Evolutionary conservation across 2,113 vertebrate species (phyloP).

Genomic region (Irena cyanogastra): DNA sequence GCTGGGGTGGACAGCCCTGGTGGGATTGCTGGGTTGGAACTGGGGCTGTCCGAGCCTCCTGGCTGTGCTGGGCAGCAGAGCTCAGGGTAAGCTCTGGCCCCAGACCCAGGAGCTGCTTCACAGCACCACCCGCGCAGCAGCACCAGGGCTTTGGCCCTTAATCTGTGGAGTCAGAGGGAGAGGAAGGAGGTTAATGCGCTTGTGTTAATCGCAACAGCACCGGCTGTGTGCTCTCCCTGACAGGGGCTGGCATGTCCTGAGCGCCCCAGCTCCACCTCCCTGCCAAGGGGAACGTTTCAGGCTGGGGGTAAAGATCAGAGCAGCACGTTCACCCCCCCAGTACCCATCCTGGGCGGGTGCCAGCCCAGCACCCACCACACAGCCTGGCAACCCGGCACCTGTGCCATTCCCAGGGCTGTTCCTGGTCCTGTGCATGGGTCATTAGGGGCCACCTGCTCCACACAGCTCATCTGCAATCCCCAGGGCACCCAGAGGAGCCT

Average conservation of each 20-base stretch:
- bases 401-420: neutral
- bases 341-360: accelerated
- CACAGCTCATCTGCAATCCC: neutral
- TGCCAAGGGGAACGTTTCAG: neutral
- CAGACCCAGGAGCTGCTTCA: neutral
- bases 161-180: neutral
- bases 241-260: neutral
- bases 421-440: neutral
- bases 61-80: neutral
- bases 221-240: neutral
- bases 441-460: neutral
- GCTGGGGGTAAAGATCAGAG: neutral
- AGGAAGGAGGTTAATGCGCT: neutral
- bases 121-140: neutral
- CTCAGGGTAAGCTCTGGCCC: neutral
- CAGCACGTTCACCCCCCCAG: accelerated
- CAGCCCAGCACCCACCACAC: neutral
- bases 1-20: accelerated
- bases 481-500: neutral
- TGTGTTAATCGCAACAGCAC: neutral
- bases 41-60: accelerated
- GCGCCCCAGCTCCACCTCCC: neutral
- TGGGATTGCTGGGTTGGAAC: accelerated
- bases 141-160: neutral
- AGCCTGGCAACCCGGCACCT: neutral